These are phyloP conservation scores for Alca torda DNA, from an alignment of 2,797 vertebrate genomes.

Conservation along the genomic window DNA sequence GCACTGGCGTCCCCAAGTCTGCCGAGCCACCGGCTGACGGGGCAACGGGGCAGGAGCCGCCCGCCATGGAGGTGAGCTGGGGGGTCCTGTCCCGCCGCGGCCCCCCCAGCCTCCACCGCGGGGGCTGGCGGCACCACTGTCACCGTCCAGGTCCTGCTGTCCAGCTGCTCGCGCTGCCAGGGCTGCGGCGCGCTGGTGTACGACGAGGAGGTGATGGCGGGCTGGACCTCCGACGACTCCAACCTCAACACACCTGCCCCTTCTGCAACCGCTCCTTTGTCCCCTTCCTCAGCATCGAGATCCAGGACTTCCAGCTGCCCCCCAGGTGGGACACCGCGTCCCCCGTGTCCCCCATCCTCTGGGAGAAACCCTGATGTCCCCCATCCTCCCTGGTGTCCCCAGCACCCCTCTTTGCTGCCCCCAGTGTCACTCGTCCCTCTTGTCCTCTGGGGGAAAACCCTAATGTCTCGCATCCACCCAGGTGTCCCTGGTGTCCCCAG, in stretches of 20 bases:
- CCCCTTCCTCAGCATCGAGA: conserved; percentile 88
- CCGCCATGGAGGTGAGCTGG: conserved; percentile 64
- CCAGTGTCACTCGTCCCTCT: neutral
- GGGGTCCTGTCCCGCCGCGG: neutral
- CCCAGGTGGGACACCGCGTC: conserved; percentile 36
- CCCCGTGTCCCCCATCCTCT: neutral
- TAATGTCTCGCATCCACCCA: neutral
- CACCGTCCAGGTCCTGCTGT: conserved; percentile 84
- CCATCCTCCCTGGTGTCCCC: neutral
- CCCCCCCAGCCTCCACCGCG: accelerated
- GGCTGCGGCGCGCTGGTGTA: conserved; percentile 87
- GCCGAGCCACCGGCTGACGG: conserved; percentile 81
- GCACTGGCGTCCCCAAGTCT: conserved; percentile 77
- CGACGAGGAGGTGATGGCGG: conserved; percentile 95
- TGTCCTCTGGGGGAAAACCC: conserved; percentile 23
- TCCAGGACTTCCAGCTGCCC: conserved; percentile 79
- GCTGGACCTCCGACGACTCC: conserved; percentile 94
- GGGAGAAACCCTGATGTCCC: neutral
- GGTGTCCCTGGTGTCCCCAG: neutral
- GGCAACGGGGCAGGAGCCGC: conserved; percentile 12
- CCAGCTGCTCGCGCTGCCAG: conserved; percentile 89
- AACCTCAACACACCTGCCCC: conserved; percentile 94
- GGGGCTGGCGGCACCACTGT: neutral
- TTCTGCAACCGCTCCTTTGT: conserved; percentile 87
- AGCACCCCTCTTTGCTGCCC: neutral